These are phyloP conservation scores for Gryllus bimaculatus DNA, from an alignment of 1,140 invertebrate species.

Conservation along the genomic window DNA sequence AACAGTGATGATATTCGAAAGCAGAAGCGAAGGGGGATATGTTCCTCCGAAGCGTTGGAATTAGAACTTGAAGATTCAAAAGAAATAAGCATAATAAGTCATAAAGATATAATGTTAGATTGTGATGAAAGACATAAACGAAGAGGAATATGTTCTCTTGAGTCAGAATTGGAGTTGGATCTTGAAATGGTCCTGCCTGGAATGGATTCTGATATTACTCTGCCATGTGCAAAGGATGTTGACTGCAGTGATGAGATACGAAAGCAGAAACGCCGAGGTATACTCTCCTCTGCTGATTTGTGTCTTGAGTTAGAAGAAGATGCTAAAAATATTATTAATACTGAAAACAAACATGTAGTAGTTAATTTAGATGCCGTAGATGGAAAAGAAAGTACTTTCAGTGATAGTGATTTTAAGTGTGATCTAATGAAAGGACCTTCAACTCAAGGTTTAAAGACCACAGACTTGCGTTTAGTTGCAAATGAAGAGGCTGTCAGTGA, in stretches of 20 bases:
- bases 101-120: conserved; percentile 8
- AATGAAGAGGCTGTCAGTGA: conserved; percentile 45
- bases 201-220: not conserved
- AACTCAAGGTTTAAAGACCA: conserved; percentile 20
- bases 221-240: not conserved
- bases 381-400: not conserved
- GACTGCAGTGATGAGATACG: not conserved
- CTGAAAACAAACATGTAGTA: not conserved
- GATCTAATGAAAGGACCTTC: conserved; percentile 1
- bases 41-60: conserved; percentile 37
- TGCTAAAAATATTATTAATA: not conserved
- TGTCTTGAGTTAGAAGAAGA: conserved; percentile 30
- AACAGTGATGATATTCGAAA: not conserved
- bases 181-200: not conserved
- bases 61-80: conserved; percentile 29
- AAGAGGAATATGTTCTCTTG: conserved; percentile 17
- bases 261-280: conserved; percentile 41
- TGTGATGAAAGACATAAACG: conserved; percentile 16
- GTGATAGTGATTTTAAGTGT: not conserved
- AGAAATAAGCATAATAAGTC: conserved; percentile 12
- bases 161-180: conserved; percentile 15
- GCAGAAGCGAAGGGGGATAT: conserved; percentile 36
- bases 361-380: not conserved
- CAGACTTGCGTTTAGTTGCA: conserved; percentile 19
- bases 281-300: conserved; percentile 42